These are phyloP conservation scores for Cheumatopsyche charites DNA, from an alignment of 1,140 invertebrate species.

Conservation along the genomic window DNA sequence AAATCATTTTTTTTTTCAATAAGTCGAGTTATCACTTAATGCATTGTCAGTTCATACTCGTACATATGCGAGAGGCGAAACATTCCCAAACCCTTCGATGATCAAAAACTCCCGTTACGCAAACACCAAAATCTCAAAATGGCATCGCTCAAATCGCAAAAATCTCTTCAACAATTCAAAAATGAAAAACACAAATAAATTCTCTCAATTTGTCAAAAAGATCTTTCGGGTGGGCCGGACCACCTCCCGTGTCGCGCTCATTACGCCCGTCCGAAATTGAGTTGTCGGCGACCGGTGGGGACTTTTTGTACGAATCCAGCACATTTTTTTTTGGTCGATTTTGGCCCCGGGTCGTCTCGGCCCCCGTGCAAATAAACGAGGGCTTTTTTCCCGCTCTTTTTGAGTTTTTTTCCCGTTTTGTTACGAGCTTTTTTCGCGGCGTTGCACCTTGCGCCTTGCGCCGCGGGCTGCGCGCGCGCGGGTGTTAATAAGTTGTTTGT, in stretches of 20 bases:
- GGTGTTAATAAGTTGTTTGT: constrained; percentile 50
- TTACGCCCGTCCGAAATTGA: constrained; percentile 50
- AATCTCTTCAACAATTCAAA: too few relatives aligned
- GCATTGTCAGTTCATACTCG: too few relatives aligned
- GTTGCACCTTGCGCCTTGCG: constrained; percentile 39
- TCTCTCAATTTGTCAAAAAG: background rate
- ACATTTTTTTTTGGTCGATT: constrained; percentile 35
- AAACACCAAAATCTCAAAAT: too few relatives aligned
- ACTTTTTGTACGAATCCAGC: constrained; percentile 32
- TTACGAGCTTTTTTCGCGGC: constrained; percentile 8
- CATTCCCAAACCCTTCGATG: too few relatives aligned
- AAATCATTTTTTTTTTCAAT: too few relatives aligned
- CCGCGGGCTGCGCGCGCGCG: constrained; percentile 21
- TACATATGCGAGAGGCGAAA: too few relatives aligned
- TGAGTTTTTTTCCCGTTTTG: background rate
- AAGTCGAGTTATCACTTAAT: too few relatives aligned
- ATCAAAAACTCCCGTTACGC: too few relatives aligned
- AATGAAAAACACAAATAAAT: background rate
- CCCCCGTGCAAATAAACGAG: too few relatives aligned
- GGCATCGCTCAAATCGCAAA: too few relatives aligned
- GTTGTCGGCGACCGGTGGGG: constrained; percentile 43
- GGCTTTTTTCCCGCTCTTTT: constrained; percentile 38
- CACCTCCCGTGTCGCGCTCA: constrained; percentile 35
- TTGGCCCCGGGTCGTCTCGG: background rate
- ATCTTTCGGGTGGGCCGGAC: too few relatives aligned